Evolutionary conservation across 23 tunicate species (phyloP).

Genomic region (Pegea sp.): DNA sequence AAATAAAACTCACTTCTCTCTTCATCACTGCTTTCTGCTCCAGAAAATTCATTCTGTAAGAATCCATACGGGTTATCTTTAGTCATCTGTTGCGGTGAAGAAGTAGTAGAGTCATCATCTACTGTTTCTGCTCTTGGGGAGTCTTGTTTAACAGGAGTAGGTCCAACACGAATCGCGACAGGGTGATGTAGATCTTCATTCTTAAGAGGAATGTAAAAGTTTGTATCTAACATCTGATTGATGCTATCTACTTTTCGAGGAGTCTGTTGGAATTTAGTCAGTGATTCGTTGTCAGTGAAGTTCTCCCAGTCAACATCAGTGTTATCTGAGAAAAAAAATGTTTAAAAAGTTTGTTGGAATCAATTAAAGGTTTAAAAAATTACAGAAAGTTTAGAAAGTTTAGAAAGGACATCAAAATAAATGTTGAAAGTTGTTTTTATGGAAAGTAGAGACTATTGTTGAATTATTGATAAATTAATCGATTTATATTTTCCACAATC

Average conservation of each 20-base stretch:
- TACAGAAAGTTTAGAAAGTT: too few relatives aligned
- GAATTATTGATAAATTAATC: too few relatives aligned
- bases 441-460: too few relatives aligned
- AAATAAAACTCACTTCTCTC: slow-evolving; percentile 1
- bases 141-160: background rate
- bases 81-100: slow-evolving; percentile 11
- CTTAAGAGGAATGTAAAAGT: too few relatives aligned
- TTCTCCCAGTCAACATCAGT: slow-evolving; percentile 1
- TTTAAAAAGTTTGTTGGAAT: background rate
- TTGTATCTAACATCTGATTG: too few relatives aligned
- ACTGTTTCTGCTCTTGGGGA: background rate
- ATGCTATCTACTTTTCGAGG: background rate
- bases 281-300: background rate
- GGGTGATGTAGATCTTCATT: slow-evolving; percentile 41
- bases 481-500: too few relatives aligned
- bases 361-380: too few relatives aligned
- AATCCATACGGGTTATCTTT: slow-evolving; percentile 67
- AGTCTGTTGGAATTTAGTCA: background rate
- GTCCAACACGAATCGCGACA: slow-evolving; percentile 32
- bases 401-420: too few relatives aligned
- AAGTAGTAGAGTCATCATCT: slow-evolving; percentile 45
- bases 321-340: background rate
- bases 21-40: slow-evolving; percentile 21
- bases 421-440: too few relatives aligned
- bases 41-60: slow-evolving; percentile 51